phyloP scores from a whole-genome alignment of 2,113 vertebrate genomes.

The Myocastor coypus region DNA sequence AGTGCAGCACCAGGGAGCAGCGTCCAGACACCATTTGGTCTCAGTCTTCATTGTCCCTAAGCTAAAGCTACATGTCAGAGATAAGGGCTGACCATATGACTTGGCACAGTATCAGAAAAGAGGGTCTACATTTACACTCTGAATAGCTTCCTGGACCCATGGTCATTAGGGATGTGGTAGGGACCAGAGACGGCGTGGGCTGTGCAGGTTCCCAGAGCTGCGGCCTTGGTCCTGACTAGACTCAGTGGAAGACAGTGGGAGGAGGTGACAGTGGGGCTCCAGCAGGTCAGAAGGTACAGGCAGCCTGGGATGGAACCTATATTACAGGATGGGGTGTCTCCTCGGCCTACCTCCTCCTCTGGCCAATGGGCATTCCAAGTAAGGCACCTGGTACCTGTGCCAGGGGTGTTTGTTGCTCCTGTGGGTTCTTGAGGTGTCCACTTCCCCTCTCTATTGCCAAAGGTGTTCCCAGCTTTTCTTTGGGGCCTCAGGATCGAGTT shows the following conservation, averaged over 20 bases:
- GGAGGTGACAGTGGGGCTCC: background rate
- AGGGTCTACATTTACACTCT: background rate
- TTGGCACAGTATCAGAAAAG: background rate
- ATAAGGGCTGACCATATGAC: accelerated
- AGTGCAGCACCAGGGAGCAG: background rate
- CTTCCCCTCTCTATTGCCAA: too few relatives aligned
- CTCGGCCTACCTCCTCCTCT: background rate
- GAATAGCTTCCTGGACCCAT: background rate
- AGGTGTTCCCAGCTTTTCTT: too few relatives aligned
- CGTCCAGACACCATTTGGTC: too few relatives aligned
- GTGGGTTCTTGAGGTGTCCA: too few relatives aligned
- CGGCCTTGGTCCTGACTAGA: accelerated
- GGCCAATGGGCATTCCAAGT: too few relatives aligned
- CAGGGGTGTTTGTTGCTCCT: too few relatives aligned
- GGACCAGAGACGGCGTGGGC: background rate
- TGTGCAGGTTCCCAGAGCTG: background rate
- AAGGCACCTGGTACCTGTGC: too few relatives aligned
- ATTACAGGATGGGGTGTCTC: background rate
- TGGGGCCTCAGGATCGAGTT: too few relatives aligned
- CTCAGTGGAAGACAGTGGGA: background rate
- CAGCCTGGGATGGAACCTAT: background rate
- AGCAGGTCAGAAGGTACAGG: background rate
- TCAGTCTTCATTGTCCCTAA: background rate
- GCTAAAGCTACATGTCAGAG: too few relatives aligned
- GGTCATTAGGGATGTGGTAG: background rate